These are phyloP conservation scores for Oxygymnocypris stewartii DNA, from an alignment of 2,113 vertebrate genomes.

Conservation along the genomic window DNA sequence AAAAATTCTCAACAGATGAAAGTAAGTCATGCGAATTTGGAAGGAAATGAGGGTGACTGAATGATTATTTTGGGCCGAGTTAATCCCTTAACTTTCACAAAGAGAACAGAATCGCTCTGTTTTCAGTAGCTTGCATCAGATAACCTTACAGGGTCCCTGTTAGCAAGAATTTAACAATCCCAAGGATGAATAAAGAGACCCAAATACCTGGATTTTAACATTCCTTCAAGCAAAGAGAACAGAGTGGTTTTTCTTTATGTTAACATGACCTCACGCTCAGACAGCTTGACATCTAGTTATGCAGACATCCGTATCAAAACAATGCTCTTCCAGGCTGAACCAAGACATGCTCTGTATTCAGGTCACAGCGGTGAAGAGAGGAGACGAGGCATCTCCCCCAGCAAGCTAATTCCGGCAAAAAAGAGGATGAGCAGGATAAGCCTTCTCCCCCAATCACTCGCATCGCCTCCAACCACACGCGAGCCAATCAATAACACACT, in stretches of 20 bases:
- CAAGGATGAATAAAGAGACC: slow-evolving; percentile 56
- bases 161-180: slow-evolving; percentile 2
- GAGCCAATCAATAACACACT: slow-evolving; percentile 57
- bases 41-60: background rate
- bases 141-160: slow-evolving; percentile 3
- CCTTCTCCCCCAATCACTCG: slow-evolving; percentile 54
- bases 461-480: slow-evolving; percentile 8
- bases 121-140: slow-evolving; percentile 38
- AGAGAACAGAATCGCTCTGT: background rate
- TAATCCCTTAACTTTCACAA: background rate
- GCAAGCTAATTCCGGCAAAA: slow-evolving; percentile 50
- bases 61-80: background rate
- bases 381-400: slow-evolving; percentile 56
- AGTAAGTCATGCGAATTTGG: background rate
- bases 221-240: slow-evolving; percentile 58
- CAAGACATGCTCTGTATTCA: slow-evolving; percentile 67
- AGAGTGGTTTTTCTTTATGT: slow-evolving; percentile 64
- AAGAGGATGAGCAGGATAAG: slow-evolving; percentile 59
- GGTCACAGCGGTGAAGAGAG: slow-evolving; percentile 64
- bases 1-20: background rate
- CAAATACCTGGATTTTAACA: slow-evolving; percentile 66
- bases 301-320: slow-evolving; percentile 66
- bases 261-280: slow-evolving; percentile 66
- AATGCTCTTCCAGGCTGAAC: slow-evolving; percentile 59
- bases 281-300: slow-evolving; percentile 70